Conservation (phyloP, 1,140 invertebrate species). For the Plectus sambesii region DNA sequence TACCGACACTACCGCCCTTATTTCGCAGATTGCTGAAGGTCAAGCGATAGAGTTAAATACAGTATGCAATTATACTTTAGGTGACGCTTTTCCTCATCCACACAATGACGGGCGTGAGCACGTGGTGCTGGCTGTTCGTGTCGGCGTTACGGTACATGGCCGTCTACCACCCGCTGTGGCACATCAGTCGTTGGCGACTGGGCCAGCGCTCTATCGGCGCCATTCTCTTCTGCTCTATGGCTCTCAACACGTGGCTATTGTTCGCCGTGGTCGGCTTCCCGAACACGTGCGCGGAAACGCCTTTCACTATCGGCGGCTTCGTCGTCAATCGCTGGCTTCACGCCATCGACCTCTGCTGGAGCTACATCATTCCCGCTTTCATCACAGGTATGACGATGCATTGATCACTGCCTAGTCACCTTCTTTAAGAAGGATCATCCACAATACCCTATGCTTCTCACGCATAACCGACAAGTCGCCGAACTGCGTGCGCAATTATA, state of each 20-base stretch:
- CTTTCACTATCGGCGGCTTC: background rate
- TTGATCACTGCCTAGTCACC: too few species aligned
- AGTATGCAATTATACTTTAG: too few species aligned
- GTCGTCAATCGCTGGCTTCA: constrained; percentile 18
- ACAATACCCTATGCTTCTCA: too few species aligned
- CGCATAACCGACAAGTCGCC: too few species aligned
- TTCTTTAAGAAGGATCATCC: too few species aligned
- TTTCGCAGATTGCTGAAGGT: too few species aligned
- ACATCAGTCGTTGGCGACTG: constrained; percentile 20
- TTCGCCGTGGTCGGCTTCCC: constrained; percentile 14
- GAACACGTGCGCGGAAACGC: constrained; percentile 16
- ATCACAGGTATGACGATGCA: too few species aligned
- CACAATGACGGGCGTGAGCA: constrained; percentile 27
- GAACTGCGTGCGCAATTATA: too few species aligned
- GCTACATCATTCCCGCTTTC: constrained; percentile 25
- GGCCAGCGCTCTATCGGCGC: constrained; percentile 14
- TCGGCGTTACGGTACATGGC: constrained; percentile 29
- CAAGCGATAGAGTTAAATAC: too few species aligned
- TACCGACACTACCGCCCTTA: too few species aligned
- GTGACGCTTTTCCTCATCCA: constrained; percentile 25
- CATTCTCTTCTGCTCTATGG: constrained; percentile 17
- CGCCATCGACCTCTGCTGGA: constrained; percentile 22
- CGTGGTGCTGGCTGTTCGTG: constrained; percentile 30
- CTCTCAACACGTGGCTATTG: constrained; percentile 22
- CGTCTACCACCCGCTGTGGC: constrained; percentile 29